Base-by-base conservation (phyloP, 2,113 vertebrate species). In the Fukomys damarensis region DNA sequence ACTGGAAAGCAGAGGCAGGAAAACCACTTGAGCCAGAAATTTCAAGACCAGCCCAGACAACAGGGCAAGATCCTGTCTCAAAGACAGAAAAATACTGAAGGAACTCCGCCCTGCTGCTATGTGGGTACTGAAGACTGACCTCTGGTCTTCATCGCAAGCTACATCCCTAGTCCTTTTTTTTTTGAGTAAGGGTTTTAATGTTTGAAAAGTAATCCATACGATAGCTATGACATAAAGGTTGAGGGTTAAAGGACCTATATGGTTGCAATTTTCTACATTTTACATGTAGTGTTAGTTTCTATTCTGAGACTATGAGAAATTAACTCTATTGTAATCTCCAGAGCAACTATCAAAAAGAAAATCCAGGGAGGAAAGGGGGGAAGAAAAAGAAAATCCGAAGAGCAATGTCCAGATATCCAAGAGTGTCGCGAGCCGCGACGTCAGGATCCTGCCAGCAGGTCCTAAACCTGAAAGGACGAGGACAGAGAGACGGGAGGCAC, bases 361-460 rank as follows among this genome's bases (percentile, higher is more conserved):
- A 61, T 22, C 46, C n/a, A n/a, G n/a, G n/a, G n/a, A n/a, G n/a
- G n/a, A n/a, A n/a, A n/a, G n/a, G n/a, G n/a, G n/a, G n/a, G n/a
- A n/a, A n/a, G n/a, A 74, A 76, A 89, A 93, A 93, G 58, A 90
- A 95, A 86, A 61, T 22, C 46, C 46, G 41, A 81, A 90, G 41
- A 59, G 17, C 32, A 54, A 74, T 32, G 66, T 19, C 19, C 41
- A 76, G 68, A 86, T n/a, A 82, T 56, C 19, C 35, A 68, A n/a
- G n/a, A n/a, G n/a, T n/a, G n/a, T n/a, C n/a, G n/a, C n/a, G n/a
- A n/a, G n/a, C n/a, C n/a, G n/a, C n/a, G n/a, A n/a, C n/a, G n/a
- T n/a, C n/a, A n/a, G n/a, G n/a, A n/a, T n/a, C n/a, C n/a, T n/a
- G n/a, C n/a, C n/a, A n/a, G n/a, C n/a, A n/a, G n/a, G n/a, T n/a